Evolutionary conservation across 2,888 invertebrate genomes (phyloP).

Genomic region (Chirona hameri): DNA sequence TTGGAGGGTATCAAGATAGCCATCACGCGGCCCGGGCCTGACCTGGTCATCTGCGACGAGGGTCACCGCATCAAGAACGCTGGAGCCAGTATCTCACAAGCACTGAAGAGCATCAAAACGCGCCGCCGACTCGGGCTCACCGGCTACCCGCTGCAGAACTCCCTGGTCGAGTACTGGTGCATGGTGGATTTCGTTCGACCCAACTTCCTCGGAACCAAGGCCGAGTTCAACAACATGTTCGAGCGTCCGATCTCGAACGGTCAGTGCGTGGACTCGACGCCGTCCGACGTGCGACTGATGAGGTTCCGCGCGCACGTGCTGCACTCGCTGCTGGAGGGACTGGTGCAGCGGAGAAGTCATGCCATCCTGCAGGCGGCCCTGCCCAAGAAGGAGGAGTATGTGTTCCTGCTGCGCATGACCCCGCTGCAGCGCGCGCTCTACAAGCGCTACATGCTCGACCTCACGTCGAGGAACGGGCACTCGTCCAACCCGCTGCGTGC

Average conservation of each 20-base stretch:
- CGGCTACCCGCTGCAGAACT: slow-evolving; percentile 97
- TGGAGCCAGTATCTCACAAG: slow-evolving; percentile 88
- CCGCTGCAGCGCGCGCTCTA: slow-evolving; percentile 85
- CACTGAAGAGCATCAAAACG: slow-evolving; percentile 90
- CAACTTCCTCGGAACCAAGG: slow-evolving; percentile 92
- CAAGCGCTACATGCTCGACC: slow-evolving; percentile 79
- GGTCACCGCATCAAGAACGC: slow-evolving; percentile 98
- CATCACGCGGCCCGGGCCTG: slow-evolving; percentile 85
- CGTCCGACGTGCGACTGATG: slow-evolving; percentile 84
- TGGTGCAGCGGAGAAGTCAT: slow-evolving; percentile 93
- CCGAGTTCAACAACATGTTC: slow-evolving; percentile 98
- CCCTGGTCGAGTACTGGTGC: slow-evolving; percentile 74
- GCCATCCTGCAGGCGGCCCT: slow-evolving; percentile 85
- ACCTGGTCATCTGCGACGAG: slow-evolving; percentile 91
- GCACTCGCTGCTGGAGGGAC: slow-evolving; percentile 88
- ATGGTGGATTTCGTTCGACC: slow-evolving; percentile 99
- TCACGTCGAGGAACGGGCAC: slow-evolving; percentile 61
- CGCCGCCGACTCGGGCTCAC: slow-evolving; percentile 92
- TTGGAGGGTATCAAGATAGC: slow-evolving; percentile 79
- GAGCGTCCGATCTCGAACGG: slow-evolving; percentile 98
- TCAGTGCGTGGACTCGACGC: slow-evolving; percentile 94
- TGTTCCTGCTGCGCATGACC: slow-evolving; percentile 84
- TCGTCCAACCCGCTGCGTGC: slow-evolving; percentile 90
- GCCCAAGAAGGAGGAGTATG: slow-evolving; percentile 93
- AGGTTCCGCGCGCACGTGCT: slow-evolving; percentile 91